Evolutionary conservation across 2,888 invertebrate species (phyloP).

Genomic region (Chrysina gloriosa): DNA sequence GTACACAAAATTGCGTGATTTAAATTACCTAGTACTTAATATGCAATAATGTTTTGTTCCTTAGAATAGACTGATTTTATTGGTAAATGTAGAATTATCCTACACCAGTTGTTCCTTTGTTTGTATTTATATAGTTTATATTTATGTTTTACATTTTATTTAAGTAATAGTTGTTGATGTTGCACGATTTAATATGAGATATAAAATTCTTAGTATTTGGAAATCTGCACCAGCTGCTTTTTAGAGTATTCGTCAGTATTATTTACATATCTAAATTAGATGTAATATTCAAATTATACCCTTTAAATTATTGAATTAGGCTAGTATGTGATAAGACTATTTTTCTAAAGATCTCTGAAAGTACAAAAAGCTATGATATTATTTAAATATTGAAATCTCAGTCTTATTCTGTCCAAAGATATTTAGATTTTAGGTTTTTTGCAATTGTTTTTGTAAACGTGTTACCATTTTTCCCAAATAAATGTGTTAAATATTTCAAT

Average conservation of each 20-base stretch:
- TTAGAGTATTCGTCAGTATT: constrained; percentile 21
- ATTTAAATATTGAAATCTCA: constrained; percentile 13
- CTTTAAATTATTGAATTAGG: constrained; percentile 9
- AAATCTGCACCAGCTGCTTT: constrained; percentile 11
- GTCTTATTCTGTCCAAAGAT: constrained; percentile 26
- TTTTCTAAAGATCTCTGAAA: constrained; percentile 33
- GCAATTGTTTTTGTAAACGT: constrained; percentile 15
- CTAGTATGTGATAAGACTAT: constrained; percentile 26
- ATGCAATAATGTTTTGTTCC: constrained; percentile 3
- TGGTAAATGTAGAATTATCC: constrained; percentile 1
- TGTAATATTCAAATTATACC: constrained; percentile 13
- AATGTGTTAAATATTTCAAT: constrained; percentile 1
- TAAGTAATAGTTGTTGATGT: not conserved
- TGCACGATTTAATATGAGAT: constrained; percentile 4
- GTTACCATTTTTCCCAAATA: constrained; percentile 33
- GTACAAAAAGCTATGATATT: constrained; percentile 28
- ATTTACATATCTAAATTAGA: constrained; percentile 28
- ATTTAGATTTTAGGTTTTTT: constrained; percentile 16
- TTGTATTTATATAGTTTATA: not conserved
- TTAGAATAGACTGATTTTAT: constrained; percentile 33
- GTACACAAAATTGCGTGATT: constrained; percentile 17
- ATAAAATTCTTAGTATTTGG: constrained; percentile 6
- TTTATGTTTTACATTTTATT: constrained; percentile 8
- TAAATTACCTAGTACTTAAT: constrained; percentile 30
- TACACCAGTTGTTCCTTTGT: constrained; percentile 23